Conservation (phyloP, 2,888 invertebrate genomes). For the Coecobrya sp. region DNA sequence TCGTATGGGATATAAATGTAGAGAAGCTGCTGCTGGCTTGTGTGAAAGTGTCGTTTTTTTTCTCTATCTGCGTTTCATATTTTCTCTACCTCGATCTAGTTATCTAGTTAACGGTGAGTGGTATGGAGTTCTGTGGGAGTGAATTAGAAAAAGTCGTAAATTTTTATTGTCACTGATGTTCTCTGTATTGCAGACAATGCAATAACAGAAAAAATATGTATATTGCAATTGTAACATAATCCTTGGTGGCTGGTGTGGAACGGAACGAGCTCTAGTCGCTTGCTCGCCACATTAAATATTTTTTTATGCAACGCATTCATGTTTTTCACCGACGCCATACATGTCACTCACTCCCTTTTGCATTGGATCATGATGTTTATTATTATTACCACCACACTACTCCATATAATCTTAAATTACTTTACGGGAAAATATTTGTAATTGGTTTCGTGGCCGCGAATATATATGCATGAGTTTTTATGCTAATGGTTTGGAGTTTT, state of each 20-base stretch:
- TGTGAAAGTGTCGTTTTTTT: background rate
- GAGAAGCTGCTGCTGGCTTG: background rate
- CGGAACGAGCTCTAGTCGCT: background rate
- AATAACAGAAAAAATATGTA: background rate
- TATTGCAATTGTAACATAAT: conserved; percentile 18
- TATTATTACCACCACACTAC: background rate
- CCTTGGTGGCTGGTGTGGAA: background rate
- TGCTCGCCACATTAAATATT: background rate
- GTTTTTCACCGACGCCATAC: background rate
- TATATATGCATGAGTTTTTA: background rate
- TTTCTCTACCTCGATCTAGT: conserved; percentile 11
- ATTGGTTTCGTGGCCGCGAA: background rate
- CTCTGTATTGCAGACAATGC: background rate
- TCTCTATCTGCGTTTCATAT: background rate
- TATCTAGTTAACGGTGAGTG: background rate
- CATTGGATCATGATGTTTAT: background rate
- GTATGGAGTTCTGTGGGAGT: background rate
- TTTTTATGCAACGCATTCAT: background rate
- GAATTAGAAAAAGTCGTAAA: conserved; percentile 52
- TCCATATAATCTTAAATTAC: background rate
- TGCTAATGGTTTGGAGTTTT: too few species aligned
- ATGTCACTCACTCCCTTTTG: background rate
- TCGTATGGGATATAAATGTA: background rate
- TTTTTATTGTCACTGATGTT: conserved; percentile 29
- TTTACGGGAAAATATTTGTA: background rate